Conservation (phyloP, 1,140 invertebrate species). For the Zeugodacus cucurbitae region DNA sequence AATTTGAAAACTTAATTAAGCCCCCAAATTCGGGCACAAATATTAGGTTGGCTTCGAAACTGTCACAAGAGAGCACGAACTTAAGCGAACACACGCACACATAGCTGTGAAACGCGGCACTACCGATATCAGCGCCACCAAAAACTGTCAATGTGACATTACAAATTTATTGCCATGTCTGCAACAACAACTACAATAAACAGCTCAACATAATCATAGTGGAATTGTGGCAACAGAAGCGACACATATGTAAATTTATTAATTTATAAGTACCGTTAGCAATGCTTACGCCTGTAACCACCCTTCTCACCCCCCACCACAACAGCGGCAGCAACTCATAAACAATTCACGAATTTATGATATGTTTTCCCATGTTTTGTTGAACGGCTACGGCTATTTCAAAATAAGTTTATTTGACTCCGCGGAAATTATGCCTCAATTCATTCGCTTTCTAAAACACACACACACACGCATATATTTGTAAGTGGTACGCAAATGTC, state of each 20-base stretch:
- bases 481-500: background rate
- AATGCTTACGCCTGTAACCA: background rate
- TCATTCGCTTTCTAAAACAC: background rate
- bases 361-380: background rate
- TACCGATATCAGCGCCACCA: background rate
- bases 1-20: background rate
- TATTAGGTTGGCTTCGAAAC: background rate
- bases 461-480: background rate
- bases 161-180: conserved; percentile 36
- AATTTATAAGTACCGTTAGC: background rate
- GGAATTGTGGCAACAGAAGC: background rate
- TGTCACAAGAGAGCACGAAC: background rate
- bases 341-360: conserved; percentile 34
- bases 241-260: conserved; percentile 28
- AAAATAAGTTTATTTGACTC: background rate
- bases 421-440: background rate
- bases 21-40: background rate
- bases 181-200: background rate
- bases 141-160: conserved; percentile 39
- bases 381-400: background rate
- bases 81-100: background rate
- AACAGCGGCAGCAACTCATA: background rate
- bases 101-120: background rate
- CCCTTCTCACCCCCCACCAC: background rate
- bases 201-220: conserved; percentile 16